These are phyloP conservation scores for Rhinatrema bivittatum DNA, from an alignment of 2,797 vertebrate species.

Conservation along the genomic window DNA sequence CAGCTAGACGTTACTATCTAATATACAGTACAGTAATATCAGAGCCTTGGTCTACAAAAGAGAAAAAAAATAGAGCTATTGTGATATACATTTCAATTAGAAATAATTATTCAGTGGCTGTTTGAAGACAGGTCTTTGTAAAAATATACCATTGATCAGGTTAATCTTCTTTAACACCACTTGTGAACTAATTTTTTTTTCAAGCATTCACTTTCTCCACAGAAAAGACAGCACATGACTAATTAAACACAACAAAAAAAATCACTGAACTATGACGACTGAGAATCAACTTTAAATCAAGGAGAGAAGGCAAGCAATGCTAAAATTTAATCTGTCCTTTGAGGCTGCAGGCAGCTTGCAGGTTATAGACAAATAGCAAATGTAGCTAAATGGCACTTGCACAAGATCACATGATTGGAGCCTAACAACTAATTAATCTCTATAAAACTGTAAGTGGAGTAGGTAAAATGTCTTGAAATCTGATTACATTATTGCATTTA, in stretches of 20 bases:
- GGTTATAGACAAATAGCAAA: conserved; percentile 68
- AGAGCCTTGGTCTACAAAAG: too few species aligned
- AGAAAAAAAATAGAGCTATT: too few species aligned
- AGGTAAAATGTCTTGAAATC: conserved; percentile 90
- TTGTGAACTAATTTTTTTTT: too few species aligned
- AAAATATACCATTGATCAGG: too few species aligned
- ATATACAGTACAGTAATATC: too few species aligned
- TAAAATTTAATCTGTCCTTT: conserved; percentile 65
- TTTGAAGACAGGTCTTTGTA: too few species aligned
- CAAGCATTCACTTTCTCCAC: too few species aligned
- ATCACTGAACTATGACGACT: conserved; percentile 41
- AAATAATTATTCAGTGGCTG: too few species aligned
- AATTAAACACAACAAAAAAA: conserved; percentile 46
- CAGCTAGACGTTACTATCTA: too few species aligned
- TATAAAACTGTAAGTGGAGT: conserved; percentile 84
- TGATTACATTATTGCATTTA: conserved; percentile 83
- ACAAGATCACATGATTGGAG: conserved; percentile 62
- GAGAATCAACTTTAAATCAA: conserved; percentile 56
- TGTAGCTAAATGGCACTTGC: conserved; percentile 70
- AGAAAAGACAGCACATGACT: conserved; percentile 21
- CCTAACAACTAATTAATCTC: conserved; percentile 95
- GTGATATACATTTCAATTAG: too few species aligned
- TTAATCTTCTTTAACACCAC: too few species aligned
- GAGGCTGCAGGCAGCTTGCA: conserved; percentile 51
- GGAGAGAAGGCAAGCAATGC: conserved; percentile 53